Conservation (phyloP, 2,797 vertebrate species). For the Catharus ustulatus region DNA sequence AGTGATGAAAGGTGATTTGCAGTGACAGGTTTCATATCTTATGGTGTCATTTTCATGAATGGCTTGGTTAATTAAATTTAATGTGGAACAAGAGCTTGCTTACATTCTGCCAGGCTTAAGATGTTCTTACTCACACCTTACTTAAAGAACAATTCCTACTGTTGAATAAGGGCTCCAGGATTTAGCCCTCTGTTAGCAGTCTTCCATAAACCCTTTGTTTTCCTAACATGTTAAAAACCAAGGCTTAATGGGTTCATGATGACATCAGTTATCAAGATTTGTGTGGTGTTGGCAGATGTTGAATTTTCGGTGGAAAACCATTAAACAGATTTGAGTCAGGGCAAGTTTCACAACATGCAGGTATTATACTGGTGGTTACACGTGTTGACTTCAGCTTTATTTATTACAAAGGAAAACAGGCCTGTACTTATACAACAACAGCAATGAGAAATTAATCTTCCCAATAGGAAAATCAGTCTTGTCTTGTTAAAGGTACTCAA, state of each 20-base stretch:
- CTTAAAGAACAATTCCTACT: constrained; percentile 48
- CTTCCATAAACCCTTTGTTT: constrained; percentile 71
- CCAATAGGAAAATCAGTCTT: constrained; percentile 59
- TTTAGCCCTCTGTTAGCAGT: constrained; percentile 67
- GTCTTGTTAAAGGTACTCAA: constrained; percentile 60
- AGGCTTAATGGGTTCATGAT: constrained; percentile 69
- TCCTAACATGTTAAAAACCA: constrained; percentile 59
- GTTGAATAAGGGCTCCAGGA: constrained; percentile 49
- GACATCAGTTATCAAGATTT: constrained; percentile 74
- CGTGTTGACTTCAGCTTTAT: constrained; percentile 71
- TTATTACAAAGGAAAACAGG: constrained; percentile 70
- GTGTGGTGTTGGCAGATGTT: constrained; percentile 74
- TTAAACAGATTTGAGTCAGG: constrained; percentile 65
- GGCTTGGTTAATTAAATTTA: constrained; percentile 57
- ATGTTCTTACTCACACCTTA: constrained; percentile 62
- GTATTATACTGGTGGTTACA: constrained; percentile 55
- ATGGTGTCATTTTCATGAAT: constrained; percentile 52
- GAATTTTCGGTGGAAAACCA: constrained; percentile 73
- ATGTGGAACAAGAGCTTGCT: constrained; percentile 58
- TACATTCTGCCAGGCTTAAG: constrained; percentile 44
- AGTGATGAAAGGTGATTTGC: constrained; percentile 56
- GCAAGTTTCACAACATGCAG: constrained; percentile 59
- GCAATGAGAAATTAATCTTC: constrained; percentile 68
- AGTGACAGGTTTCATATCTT: constrained; percentile 53
- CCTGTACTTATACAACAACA: constrained; percentile 58